Evolutionary conservation across 2,113 vertebrate species (phyloP).

Genomic region (Antechinus stuartii): DNA sequence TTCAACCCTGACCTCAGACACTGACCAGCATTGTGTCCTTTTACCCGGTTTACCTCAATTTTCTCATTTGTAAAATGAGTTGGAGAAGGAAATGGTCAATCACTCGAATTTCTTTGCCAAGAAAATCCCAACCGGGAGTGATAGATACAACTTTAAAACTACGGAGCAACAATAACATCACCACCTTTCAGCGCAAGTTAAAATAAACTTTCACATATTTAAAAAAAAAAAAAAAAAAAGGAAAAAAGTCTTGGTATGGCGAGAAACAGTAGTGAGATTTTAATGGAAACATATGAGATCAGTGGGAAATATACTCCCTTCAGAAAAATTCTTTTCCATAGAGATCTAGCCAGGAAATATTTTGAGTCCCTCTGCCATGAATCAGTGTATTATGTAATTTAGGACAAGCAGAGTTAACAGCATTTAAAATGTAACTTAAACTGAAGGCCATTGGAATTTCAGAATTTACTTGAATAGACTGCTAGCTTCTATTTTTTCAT

Average conservation of each 20-base stretch:
- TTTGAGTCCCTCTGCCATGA: slow-evolving; percentile 20
- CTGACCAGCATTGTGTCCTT: neutral
- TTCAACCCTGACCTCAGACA: neutral
- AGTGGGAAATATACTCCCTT: slow-evolving; percentile 51
- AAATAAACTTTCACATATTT: neutral
- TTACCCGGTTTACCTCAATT: neutral
- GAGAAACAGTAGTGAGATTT: slow-evolving; percentile 23
- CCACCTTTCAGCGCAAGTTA: neutral
- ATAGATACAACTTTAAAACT: neutral
- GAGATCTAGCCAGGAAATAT: slow-evolving; percentile 58
- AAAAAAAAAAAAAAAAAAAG: neutral
- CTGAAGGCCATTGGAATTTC: slow-evolving; percentile 21
- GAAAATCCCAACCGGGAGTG: neutral
- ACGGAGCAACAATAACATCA: too few relatives aligned
- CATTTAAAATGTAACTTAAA: slow-evolving; percentile 36
- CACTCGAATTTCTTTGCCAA: neutral
- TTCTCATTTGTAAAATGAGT: too few relatives aligned
- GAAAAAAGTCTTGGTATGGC: neutral
- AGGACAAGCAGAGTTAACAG: slow-evolving; percentile 26
- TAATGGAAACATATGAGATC: slow-evolving; percentile 44
- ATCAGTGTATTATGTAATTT: slow-evolving; percentile 51
- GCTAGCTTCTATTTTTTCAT: neutral
- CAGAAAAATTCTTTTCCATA: slow-evolving; percentile 3
- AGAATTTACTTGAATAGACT: slow-evolving; percentile 2
- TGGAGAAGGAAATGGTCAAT: neutral